Conservation (phyloP, 2,888 invertebrate species). For the Drosophila phalerata region DNA sequence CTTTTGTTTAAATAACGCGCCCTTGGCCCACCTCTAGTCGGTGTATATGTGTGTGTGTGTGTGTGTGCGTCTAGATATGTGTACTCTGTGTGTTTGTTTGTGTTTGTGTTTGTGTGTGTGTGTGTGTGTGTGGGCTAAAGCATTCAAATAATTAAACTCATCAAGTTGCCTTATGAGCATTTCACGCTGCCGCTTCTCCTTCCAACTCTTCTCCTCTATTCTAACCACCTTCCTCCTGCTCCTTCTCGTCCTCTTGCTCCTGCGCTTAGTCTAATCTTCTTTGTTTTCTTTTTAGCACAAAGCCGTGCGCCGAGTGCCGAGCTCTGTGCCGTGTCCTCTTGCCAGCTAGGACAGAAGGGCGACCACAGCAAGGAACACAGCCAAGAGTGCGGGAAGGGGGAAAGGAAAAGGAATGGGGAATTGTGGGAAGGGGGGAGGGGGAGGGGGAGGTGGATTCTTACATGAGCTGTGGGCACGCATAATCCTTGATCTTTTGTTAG, state of each 20-base stretch:
- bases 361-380: slow-evolving; percentile 57
- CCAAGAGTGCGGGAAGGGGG: background rate
- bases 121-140: slow-evolving; percentile 63
- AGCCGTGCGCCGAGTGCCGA: slow-evolving; percentile 29
- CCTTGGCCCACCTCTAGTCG: slow-evolving; percentile 51
- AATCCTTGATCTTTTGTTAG: slow-evolving; percentile 84
- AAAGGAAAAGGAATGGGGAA: background rate
- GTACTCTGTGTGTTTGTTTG: slow-evolving; percentile 5
- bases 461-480: slow-evolving; percentile 54
- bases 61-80: background rate
- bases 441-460: background rate
- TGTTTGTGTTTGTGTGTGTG: slow-evolving; percentile 21
- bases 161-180: slow-evolving; percentile 75
- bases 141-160: slow-evolving; percentile 84
- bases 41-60: slow-evolving; percentile 6
- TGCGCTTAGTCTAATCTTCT: slow-evolving; percentile 74
- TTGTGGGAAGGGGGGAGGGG: too few species aligned
- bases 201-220: background rate
- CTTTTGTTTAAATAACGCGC: slow-evolving; percentile 74
- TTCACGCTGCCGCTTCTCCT: slow-evolving; percentile 31
- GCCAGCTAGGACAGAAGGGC: slow-evolving; percentile 25
- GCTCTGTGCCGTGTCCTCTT: slow-evolving; percentile 28
- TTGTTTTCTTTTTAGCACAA: slow-evolving; percentile 74
- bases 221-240: background rate
- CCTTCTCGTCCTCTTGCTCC: background rate